phyloP scores from a whole-genome alignment of 2,888 invertebrate genomes.

The Aleiodes testaceus region DNA sequence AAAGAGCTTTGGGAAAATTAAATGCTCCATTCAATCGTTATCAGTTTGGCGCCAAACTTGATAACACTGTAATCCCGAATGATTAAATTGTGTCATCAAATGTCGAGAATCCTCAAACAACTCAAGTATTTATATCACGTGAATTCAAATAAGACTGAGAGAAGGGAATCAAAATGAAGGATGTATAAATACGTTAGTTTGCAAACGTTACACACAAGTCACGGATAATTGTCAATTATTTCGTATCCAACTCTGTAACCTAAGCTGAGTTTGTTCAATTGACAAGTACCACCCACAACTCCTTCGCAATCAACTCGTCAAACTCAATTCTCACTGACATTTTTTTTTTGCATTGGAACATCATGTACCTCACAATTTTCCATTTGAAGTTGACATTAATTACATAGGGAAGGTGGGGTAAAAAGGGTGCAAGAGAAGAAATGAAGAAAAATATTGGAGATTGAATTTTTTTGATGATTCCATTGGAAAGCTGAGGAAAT shows the following conservation, averaged over 20 bases:
- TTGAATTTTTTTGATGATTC: no score
- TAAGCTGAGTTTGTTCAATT: constrained; percentile 48
- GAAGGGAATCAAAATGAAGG: constrained; percentile 11
- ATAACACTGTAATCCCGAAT: constrained; percentile 22
- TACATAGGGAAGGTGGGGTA: no score
- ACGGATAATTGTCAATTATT: constrained; percentile 52
- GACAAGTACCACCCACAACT: constrained; percentile 46
- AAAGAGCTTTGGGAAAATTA: background rate
- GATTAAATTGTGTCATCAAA: constrained; percentile 12
- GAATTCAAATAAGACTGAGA: constrained; percentile 17
- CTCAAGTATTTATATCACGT: constrained; percentile 1
- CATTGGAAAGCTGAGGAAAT: no score
- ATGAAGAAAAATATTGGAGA: no score
- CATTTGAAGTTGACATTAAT: no score
- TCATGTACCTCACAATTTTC: background rate
- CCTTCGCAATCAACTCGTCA: constrained; percentile 41
- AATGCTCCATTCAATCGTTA: constrained; percentile 7
- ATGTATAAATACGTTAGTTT: constrained; percentile 22
- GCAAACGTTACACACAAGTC: constrained; percentile 11
- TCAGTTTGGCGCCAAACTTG: constrained; percentile 20
- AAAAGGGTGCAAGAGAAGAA: no score
- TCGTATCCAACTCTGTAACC: constrained; percentile 48
- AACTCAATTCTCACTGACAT: constrained; percentile 34
- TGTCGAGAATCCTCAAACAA: constrained; percentile 5
- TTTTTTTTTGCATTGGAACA: constrained; percentile 1